Evolutionary conservation across 2,888 invertebrate genomes (phyloP).

Genomic region (Marronus borbonicus): DNA sequence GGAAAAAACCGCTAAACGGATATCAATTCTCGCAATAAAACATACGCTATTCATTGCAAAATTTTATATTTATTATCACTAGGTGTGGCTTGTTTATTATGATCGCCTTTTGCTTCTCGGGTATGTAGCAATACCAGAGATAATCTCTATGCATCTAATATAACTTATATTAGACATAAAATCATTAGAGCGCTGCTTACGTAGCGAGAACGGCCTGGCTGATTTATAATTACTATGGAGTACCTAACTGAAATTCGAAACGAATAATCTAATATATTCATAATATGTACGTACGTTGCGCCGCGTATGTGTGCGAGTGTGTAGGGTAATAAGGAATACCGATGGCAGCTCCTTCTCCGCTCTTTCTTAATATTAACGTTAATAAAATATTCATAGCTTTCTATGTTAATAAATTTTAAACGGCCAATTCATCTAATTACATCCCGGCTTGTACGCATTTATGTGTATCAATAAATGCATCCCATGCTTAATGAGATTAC

Average conservation of each 20-base stretch:
- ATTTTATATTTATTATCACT: slow-evolving; percentile 35
- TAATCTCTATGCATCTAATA: slow-evolving; percentile 1
- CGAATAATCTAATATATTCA: slow-evolving; percentile 12
- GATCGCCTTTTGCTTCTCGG: not conserved
- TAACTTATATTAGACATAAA: slow-evolving; percentile 27
- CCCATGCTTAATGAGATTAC: slow-evolving; percentile 38
- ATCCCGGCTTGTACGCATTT: slow-evolving; percentile 30
- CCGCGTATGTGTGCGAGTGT: no score
- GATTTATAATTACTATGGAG: slow-evolving; percentile 38
- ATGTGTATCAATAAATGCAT: slow-evolving; percentile 43
- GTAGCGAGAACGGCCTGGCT: not conserved
- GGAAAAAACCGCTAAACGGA: not conserved
- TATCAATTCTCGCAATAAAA: slow-evolving; percentile 1
- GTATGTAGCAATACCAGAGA: not conserved
- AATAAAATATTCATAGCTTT: slow-evolving; percentile 43
- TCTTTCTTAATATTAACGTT: slow-evolving; percentile 1
- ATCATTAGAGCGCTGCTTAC: slow-evolving; percentile 12
- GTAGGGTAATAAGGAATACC: no score
- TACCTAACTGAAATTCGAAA: slow-evolving; percentile 14
- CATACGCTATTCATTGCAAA: slow-evolving; percentile 31
- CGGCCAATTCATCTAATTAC: slow-evolving; percentile 44
- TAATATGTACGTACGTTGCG: slow-evolving; percentile 14
- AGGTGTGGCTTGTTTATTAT: slow-evolving; percentile 39
- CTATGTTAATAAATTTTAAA: slow-evolving; percentile 44
- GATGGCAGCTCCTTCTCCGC: not conserved